Conservation (phyloP, 2,888 invertebrate species). For the Halictus ligatus region DNA sequence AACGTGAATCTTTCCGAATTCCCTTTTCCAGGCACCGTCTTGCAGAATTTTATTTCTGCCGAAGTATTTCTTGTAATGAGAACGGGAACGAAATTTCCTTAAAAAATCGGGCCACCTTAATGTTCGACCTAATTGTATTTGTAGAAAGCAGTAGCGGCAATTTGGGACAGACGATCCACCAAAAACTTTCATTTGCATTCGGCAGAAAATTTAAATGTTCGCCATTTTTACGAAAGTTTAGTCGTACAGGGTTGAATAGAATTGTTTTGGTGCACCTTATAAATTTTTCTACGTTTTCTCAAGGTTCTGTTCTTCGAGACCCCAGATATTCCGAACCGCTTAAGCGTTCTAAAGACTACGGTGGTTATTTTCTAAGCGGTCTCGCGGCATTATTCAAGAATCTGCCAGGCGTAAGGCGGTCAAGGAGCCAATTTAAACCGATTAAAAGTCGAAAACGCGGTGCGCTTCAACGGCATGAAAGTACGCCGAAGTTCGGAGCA, state of each 20-base stretch:
- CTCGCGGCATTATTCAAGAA: neutral
- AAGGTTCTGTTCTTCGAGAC: no score
- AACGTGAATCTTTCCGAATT: neutral
- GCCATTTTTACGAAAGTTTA: neutral
- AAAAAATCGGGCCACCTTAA: neutral
- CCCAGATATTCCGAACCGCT: neutral
- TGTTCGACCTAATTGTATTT: no score
- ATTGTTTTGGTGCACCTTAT: neutral
- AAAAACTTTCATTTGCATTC: no score
- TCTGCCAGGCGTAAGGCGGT: neutral
- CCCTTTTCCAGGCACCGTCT: neutral
- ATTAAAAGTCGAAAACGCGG: constrained; percentile 13
- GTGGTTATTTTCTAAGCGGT: neutral
- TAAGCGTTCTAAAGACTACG: neutral
- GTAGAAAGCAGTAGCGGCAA: no score
- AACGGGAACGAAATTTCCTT: neutral
- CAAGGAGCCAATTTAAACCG: constrained; percentile 2
- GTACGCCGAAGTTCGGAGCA: neutral
- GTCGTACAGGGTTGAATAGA: neutral
- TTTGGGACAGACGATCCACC: no score
- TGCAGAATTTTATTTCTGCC: neutral
- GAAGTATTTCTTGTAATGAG: neutral
- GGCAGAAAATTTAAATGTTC: neutral
- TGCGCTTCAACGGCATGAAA: neutral
- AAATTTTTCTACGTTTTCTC: neutral